Conservation (phyloP, 2,888 invertebrate genomes). For the Drosophila paracracens region DNA sequence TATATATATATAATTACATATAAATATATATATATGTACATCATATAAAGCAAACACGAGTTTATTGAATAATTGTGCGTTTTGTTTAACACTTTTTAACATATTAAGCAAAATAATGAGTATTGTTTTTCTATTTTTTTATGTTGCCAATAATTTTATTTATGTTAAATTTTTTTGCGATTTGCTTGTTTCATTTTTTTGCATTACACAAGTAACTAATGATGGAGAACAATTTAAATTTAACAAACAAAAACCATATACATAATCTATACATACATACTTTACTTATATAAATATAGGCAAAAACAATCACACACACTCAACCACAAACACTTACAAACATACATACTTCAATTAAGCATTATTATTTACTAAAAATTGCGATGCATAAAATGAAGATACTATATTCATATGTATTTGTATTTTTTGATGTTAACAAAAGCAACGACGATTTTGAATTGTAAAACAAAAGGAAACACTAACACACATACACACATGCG, state of each 20-base stretch:
- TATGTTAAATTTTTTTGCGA: constrained; percentile 49
- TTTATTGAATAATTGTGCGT: constrained; percentile 35
- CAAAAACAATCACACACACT: constrained; percentile 21
- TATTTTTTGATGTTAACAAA: constrained; percentile 55
- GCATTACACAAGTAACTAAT: constrained; percentile 36
- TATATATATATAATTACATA: neutral
- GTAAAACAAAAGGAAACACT: constrained; percentile 39
- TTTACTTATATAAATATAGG: constrained; percentile 52
- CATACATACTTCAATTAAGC: constrained; percentile 43
- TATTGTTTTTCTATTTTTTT: constrained; percentile 42
- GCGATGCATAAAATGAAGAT: constrained; percentile 34
- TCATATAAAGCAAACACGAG: constrained; percentile 22
- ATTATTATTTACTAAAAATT: constrained; percentile 53
- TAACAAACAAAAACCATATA: constrained; percentile 32
- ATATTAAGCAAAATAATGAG: constrained; percentile 28
- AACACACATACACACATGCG: constrained; percentile 13
- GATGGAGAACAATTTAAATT: constrained; percentile 39
- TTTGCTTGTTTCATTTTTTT: constrained; percentile 46
- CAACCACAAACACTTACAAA: constrained; percentile 13
- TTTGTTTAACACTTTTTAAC: constrained; percentile 17
- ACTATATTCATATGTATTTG: constrained; percentile 31
- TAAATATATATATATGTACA: constrained; percentile 8
- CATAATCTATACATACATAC: constrained; percentile 43
- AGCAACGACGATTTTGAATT: constrained; percentile 61
- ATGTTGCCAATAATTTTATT: constrained; percentile 55